phyloP scores from a whole-genome alignment of 2,113 vertebrate genomes.

The Thermophis baileyi region DNA sequence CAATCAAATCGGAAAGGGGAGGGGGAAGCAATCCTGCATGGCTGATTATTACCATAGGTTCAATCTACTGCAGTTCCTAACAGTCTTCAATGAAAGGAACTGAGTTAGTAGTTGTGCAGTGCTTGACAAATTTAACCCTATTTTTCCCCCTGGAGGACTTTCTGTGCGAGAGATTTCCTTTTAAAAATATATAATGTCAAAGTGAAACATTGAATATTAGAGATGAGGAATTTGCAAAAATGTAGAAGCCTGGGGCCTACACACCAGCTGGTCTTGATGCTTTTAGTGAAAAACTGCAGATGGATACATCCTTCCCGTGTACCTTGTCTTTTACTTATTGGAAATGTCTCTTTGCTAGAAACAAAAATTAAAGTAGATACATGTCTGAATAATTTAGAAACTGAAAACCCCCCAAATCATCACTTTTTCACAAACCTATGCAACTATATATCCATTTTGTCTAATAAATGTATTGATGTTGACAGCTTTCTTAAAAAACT shows the following conservation, averaged over 20 bases:
- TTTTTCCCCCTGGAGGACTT: conserved; percentile 43
- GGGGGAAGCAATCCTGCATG: neutral
- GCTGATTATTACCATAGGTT: neutral
- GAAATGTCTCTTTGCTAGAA: neutral
- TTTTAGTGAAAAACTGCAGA: neutral
- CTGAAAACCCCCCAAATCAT: neutral
- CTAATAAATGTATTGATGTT: neutral
- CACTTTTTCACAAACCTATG: neutral
- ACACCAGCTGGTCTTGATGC: neutral
- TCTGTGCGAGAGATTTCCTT: conserved; percentile 45
- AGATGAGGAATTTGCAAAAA: neutral
- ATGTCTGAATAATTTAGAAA: neutral
- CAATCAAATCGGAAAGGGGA: neutral
- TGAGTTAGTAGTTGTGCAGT: neutral
- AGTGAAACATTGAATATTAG: conserved; percentile 40
- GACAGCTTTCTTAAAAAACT: neutral
- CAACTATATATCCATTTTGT: neutral
- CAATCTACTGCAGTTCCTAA: neutral
- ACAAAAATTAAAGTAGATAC: neutral
- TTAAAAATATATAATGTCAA: neutral
- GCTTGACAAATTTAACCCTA: neutral
- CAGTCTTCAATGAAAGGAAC: neutral
- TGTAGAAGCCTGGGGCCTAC: neutral
- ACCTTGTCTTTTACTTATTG: neutral
- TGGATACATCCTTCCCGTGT: neutral